Evolutionary conservation across 2,113 vertebrate species (phyloP), one percentile per base, ranked within the genome.

Genomic region (Austrofundulus limnaeus): DNA sequence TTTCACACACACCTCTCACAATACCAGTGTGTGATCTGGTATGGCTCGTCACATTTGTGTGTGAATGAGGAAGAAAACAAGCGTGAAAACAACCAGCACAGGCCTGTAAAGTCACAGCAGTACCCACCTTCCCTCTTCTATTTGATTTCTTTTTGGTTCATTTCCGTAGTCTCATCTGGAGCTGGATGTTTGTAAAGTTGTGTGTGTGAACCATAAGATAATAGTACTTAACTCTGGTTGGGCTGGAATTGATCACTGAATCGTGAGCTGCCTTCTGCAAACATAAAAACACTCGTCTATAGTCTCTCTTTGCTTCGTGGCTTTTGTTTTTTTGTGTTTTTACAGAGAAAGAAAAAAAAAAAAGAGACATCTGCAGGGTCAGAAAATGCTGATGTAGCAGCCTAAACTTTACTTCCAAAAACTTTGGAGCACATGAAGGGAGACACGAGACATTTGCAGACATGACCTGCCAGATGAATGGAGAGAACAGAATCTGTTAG

Each of bases 131-230:
- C 25, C 11, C 0, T 5, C 13, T 10, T 63, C 24, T 39, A 8
- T 47, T 17, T 37, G n/a, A 24, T 25, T 60, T 61, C 43, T 51
- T n/a, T 41, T 7, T 54, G 45, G 23, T 52, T 77, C 50, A 51
- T 52, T 66, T 67, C 54, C 41, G 63, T 60, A 55, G 20, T 62
- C 15, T 79, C 60, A 60, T 21, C 43, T 25, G 31, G 31, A 34
- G 31, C 31, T 56, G 45, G 19, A 39, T 5, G 4, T 38, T 43
- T 79, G 76, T 43, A 52, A 11, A 52, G 25, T 17, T 39, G 8
- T 25, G 3, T 66, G 38, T 79, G 68, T 67, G 66, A 69, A 56
- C 52, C 57, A 43, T 49, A 37, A 65, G 24, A 72, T 69, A 60
- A 63, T 70, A 24, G 11, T 37, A 61, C 42, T 77, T 39, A 57